These are phyloP conservation scores for Euproctis similis DNA, from an alignment of 2,888 invertebrate genomes.

Conservation along the genomic window DNA sequence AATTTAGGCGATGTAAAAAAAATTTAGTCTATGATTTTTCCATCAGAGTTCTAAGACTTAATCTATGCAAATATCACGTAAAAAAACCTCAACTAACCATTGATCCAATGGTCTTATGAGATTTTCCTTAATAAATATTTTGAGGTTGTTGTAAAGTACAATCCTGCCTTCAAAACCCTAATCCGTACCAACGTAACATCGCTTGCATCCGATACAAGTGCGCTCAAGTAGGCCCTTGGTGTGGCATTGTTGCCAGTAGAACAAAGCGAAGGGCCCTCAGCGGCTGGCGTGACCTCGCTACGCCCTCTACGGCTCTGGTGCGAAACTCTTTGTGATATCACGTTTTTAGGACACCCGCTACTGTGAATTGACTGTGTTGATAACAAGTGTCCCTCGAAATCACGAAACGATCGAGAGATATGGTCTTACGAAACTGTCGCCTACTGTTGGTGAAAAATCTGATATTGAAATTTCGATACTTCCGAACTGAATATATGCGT, in stretches of 20 bases:
- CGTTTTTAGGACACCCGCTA: constrained; percentile 61
- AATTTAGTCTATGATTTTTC: too few relatives aligned
- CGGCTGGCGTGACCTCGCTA: constrained; percentile 57
- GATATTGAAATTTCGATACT: too few relatives aligned
- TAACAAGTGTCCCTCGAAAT: constrained; percentile 39
- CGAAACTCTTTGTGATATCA: constrained; percentile 67
- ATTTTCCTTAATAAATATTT: too few relatives aligned
- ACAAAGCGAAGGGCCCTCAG: constrained; percentile 66
- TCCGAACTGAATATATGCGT: too few relatives aligned
- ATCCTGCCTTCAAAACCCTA: constrained; percentile 43
- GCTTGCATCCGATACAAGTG: constrained; percentile 70
- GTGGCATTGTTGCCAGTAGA: constrained; percentile 66
- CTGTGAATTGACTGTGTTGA: constrained; percentile 48
- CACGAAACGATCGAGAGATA: too few relatives aligned
- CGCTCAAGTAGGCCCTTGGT: constrained; percentile 49
- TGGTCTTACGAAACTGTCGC: too few relatives aligned
- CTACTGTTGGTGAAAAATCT: too few relatives aligned
- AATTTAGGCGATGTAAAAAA: too few relatives aligned
- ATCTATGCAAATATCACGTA: too few relatives aligned
- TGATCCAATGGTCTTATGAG: constrained; percentile 5
- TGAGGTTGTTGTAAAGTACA: constrained; percentile 30
- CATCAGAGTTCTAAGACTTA: too few relatives aligned
- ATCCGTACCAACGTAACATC: constrained; percentile 59
- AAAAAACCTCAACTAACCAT: too few relatives aligned
- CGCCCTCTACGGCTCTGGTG: constrained; percentile 35